Percentiles rank a stretch among this genome's conserved stretches.
These are phyloP conservation scores for Anthophora plumipes DNA, from an alignment of 2,888 invertebrate species.

Conservation along the genomic window DNA sequence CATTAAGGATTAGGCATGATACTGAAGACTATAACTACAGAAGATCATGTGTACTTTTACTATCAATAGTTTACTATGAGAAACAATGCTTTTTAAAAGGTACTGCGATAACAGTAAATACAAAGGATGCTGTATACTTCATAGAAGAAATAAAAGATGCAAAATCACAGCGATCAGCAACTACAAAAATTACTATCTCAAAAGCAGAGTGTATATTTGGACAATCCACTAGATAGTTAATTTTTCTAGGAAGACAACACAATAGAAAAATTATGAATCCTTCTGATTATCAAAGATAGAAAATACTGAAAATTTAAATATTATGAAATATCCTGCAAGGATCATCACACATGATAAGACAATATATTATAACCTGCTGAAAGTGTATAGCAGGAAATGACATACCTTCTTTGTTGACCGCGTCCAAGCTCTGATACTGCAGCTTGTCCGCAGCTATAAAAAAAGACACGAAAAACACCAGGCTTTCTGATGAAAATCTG, in stretches of 20 bases:
- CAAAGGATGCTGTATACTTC: constrained; percentile 18
- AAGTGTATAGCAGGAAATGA: constrained; percentile 68
- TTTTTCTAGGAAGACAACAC: background rate
- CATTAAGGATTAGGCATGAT: constrained; percentile 38
- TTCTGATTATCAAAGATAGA: background rate
- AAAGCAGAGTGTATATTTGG: constrained; percentile 25
- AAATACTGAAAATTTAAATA: constrained; percentile 11
- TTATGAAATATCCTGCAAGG: constrained; percentile 15
- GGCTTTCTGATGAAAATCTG: constrained; percentile 50
- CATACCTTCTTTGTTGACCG: constrained; percentile 89
- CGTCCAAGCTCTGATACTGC: constrained; percentile 89
- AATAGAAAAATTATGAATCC: background rate
- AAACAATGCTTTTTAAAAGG: constrained; percentile 29
- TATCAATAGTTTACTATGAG: constrained; percentile 7
- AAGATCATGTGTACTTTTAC: constrained; percentile 15
- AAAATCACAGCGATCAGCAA: constrained; percentile 34
- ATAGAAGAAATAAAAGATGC: constrained; percentile 24
- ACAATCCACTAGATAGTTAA: constrained; percentile 5
- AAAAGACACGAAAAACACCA: constrained; percentile 82
- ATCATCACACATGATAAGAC: constrained; percentile 20
- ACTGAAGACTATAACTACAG: constrained; percentile 22
- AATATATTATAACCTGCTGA: constrained; percentile 43
- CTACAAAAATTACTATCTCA: constrained; percentile 32
- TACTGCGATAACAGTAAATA: constrained; percentile 13
- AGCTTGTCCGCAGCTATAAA: constrained; percentile 86